phyloP scores from a whole-genome alignment of 2,113 vertebrate species.

The Monopterus albus region DNA sequence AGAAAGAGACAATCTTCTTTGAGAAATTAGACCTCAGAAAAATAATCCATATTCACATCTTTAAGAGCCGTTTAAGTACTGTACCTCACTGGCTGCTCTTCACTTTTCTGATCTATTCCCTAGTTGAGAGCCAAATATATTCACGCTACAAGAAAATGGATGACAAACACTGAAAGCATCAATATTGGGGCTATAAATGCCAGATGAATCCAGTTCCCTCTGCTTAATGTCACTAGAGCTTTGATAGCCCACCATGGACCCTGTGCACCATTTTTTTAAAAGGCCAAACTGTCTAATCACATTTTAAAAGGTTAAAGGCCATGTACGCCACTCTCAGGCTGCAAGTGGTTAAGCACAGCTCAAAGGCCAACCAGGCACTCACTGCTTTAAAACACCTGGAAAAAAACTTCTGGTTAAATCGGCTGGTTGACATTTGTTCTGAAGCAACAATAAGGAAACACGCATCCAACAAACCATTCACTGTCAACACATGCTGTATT shows the following conservation, averaged over 20 bases:
- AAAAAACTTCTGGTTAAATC: slow-evolving; percentile 11
- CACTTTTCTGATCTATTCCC: slow-evolving; percentile 17
- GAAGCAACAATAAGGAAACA: no score
- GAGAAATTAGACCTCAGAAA: slow-evolving; percentile 42
- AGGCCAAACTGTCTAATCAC: slow-evolving; percentile 62
- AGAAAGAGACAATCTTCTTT: slow-evolving; percentile 50
- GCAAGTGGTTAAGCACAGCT: slow-evolving; percentile 26
- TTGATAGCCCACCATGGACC: slow-evolving; percentile 27
- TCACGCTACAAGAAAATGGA: slow-evolving; percentile 40
- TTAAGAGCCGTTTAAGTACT: slow-evolving; percentile 15
- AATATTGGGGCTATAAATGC: slow-evolving; percentile 59
- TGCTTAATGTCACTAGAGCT: slow-evolving; percentile 66
- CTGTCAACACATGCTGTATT: neutral
- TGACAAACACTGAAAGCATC: slow-evolving; percentile 48
- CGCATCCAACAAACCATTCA: no score
- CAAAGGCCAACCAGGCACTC: slow-evolving; percentile 40
- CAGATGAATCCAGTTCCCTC: slow-evolving; percentile 36
- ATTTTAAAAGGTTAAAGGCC: slow-evolving; percentile 58
- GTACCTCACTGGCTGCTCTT: neutral
- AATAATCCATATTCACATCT: slow-evolving; percentile 34
- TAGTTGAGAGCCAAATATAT: slow-evolving; percentile 35
- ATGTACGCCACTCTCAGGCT: slow-evolving; percentile 26
- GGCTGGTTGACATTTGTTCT: slow-evolving; percentile 15
- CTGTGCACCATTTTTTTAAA: slow-evolving; percentile 47
- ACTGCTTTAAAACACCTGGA: slow-evolving; percentile 23